phyloP scores from a whole-genome alignment of 2,888 invertebrate species.

The Rhabditoides inermis region DNA sequence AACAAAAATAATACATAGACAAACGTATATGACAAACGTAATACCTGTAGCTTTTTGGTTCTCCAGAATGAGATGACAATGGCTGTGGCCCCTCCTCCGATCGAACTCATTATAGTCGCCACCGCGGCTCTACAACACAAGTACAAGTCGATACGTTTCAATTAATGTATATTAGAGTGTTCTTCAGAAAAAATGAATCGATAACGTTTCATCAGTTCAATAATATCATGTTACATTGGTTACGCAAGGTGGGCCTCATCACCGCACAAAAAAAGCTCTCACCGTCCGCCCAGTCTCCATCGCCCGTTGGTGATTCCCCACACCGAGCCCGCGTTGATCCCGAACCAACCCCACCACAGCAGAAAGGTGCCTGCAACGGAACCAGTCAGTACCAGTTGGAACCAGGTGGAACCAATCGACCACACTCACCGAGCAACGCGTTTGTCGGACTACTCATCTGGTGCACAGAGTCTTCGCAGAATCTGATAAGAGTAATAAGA shows the following conservation, averaged over 20 bases:
- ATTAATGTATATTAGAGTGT: not conserved
- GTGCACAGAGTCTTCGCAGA: conserved; percentile 34
- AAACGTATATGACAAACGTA: too few relatives aligned
- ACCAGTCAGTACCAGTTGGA: not conserved
- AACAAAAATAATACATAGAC: too few relatives aligned
- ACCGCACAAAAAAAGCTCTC: not conserved
- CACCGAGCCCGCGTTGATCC: conserved; percentile 40
- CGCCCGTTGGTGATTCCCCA: conserved; percentile 40
- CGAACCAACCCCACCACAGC: conserved; percentile 47
- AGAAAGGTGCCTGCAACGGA: conserved; percentile 29
- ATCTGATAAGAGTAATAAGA: too few relatives aligned
- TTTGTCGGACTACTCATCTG: conserved; percentile 43
- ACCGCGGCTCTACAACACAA: conserved; percentile 28
- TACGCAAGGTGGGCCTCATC: not conserved
- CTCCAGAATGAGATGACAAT: conserved; percentile 35
- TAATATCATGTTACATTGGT: not conserved
- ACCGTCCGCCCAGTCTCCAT: conserved; percentile 38
- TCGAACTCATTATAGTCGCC: conserved; percentile 39
- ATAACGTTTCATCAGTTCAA: not conserved
- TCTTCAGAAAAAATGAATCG: not conserved
- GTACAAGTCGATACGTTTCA: not conserved
- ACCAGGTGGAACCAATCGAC: not conserved
- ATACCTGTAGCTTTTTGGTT: conserved; percentile 35
- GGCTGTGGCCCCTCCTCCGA: conserved; percentile 47
- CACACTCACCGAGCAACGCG: conserved; percentile 33